A percentile compares a stretch with the other conserved stretches of the same genome.
phyloP scores from a whole-genome alignment of 2,888 invertebrate species.

The Caenorhabditis angaria region DNA sequence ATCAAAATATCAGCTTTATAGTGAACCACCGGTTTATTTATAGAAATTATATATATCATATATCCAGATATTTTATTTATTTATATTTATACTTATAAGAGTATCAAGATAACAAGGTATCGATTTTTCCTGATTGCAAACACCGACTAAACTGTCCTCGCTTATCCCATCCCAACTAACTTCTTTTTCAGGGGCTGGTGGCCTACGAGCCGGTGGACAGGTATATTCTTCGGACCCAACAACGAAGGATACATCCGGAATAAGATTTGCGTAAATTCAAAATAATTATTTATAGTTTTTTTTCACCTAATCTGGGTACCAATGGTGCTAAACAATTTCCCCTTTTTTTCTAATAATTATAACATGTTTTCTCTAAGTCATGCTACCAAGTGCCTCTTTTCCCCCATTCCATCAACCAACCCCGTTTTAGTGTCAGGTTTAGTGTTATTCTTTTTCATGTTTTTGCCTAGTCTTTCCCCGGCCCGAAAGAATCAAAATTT shows the following conservation, averaged over 20 bases:
- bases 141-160: no score
- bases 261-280: constrained; percentile 58
- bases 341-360: background rate
- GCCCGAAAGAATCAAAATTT: constrained; percentile 4
- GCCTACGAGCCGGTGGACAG: constrained; percentile 70
- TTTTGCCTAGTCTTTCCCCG: background rate
- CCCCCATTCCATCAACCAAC: background rate
- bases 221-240: constrained; percentile 63
- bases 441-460: background rate
- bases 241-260: constrained; percentile 65
- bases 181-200: constrained; percentile 65
- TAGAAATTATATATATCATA: background rate
- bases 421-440: background rate
- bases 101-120: constrained; percentile 14
- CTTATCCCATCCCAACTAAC: background rate
- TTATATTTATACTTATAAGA: constrained; percentile 11
- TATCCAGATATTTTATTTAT: background rate
- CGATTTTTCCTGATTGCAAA: no score
- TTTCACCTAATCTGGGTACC: background rate
- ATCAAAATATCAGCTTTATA: constrained; percentile 5
- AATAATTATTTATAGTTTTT: background rate
- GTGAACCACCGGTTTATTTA: constrained; percentile 7
- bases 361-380: constrained; percentile 4
- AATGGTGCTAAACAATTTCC: background rate
- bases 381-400: constrained; percentile 2